phyloP scores from a whole-genome alignment of 2,888 invertebrate species.

The Coecobrya sp. region DNA sequence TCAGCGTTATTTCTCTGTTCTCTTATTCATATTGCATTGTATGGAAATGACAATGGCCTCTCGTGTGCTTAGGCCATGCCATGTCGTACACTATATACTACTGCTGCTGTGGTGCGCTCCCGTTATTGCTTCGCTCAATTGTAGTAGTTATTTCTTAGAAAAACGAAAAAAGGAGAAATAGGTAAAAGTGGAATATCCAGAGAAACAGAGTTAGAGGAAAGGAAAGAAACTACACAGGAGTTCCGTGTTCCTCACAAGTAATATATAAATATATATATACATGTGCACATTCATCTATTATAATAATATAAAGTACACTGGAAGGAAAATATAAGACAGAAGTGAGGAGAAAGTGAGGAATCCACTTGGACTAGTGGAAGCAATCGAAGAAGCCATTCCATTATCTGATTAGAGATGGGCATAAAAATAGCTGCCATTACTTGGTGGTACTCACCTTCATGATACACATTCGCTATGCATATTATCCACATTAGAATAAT shows the following conservation, averaged over 20 bases:
- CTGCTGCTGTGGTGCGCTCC: slow-evolving; percentile 21
- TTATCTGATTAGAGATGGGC: slow-evolving; percentile 82
- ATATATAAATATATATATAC: neutral
- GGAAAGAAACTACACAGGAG: slow-evolving; percentile 4
- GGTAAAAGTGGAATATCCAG: neutral
- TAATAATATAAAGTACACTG: neutral
- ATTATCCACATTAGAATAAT: slow-evolving; percentile 78
- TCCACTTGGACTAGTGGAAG: slow-evolving; percentile 69
- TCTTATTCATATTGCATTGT: slow-evolving; percentile 77
- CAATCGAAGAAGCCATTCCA: slow-evolving; percentile 79
- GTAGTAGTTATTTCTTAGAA: slow-evolving; percentile 13
- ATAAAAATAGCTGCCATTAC: slow-evolving; percentile 78
- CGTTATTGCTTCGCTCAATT: slow-evolving; percentile 40
- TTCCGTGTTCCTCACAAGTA: neutral
- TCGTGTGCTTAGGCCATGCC: neutral
- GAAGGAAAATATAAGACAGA: neutral
- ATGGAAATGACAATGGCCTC: slow-evolving; percentile 79
- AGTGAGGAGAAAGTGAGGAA: slow-evolving; percentile 36
- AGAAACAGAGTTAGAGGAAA: slow-evolving; percentile 5
- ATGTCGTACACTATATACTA: neutral
- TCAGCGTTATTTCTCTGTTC: slow-evolving; percentile 43
- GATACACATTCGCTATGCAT: slow-evolving; percentile 66
- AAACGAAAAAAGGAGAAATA: slow-evolving; percentile 34
- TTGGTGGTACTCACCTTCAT: slow-evolving; percentile 66
- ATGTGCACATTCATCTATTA: neutral